Percentiles rank a stretch among this genome's conserved stretches.
Evolutionary conservation across 2,113 vertebrate species (phyloP).

Genomic region (Indicator maculatus): DNA sequence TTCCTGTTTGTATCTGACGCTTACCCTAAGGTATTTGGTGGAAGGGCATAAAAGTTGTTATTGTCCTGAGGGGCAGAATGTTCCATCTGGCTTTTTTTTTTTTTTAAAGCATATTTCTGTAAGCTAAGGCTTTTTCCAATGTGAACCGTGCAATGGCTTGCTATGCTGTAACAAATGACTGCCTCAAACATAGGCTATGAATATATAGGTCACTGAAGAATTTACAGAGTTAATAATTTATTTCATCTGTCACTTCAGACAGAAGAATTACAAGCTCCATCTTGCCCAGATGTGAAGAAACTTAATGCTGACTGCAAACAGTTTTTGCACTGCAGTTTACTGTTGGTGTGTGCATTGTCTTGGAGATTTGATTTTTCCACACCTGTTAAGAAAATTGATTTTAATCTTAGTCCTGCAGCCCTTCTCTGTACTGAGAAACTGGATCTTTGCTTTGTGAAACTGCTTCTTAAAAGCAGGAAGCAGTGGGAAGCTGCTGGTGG

Average conservation of each 20-base stretch:
- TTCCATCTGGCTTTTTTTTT: not conserved
- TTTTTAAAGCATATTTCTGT: not conserved
- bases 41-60: not conserved
- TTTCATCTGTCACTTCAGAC: constrained; percentile 34
- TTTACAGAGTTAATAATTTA: constrained; percentile 31
- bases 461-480: not conserved
- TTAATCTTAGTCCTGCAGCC: not conserved
- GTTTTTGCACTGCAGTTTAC: not conserved
- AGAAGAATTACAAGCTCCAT: not conserved
- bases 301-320: not conserved
- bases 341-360: not conserved
- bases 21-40: constrained; percentile 3
- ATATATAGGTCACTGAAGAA: constrained; percentile 19
- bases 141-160: not conserved
- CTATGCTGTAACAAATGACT: not conserved
- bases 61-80: not conserved
- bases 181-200: not conserved
- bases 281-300: constrained; percentile 3
- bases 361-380: not conserved
- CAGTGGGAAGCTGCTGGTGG: not conserved
- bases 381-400: not conserved
- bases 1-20: not conserved
- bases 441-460: not conserved
- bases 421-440: not conserved
- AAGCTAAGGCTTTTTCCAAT: not conserved